These are phyloP conservation scores for Phyllopteryx taeniolatus DNA, from an alignment of 2,113 vertebrate species.

Conservation along the genomic window DNA sequence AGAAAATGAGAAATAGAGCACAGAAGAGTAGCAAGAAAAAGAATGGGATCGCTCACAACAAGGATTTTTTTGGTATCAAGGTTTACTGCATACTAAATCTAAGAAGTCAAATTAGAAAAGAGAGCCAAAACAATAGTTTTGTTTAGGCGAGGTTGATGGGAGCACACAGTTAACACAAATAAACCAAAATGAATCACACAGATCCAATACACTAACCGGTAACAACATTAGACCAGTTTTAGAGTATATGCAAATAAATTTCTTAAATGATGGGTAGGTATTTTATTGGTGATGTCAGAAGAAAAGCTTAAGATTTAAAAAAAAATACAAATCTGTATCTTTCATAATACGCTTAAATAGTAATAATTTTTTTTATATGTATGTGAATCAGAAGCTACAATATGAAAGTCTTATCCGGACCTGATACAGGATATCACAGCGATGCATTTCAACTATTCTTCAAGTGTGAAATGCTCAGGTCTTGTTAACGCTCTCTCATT, in stretches of 20 bases:
- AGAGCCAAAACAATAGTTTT: slow-evolving; percentile 15
- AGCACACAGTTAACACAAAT: neutral
- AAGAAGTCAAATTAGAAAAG: slow-evolving; percentile 12
- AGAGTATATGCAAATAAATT: neutral
- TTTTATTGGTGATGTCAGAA: too few relatives aligned
- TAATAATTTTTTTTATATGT: too few relatives aligned
- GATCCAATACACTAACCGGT: neutral
- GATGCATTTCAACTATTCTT: neutral
- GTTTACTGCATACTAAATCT: slow-evolving; percentile 19
- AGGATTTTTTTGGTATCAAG: slow-evolving; percentile 10
- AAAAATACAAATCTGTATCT: too few relatives aligned
- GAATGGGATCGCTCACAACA: slow-evolving; percentile 22
- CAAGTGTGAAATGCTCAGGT: neutral
- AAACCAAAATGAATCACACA: neutral
- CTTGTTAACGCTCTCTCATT: neutral
- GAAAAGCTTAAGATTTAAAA: too few relatives aligned
- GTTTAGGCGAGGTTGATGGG: neutral
- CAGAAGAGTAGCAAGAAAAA: slow-evolving; percentile 36
- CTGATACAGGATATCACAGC: too few relatives aligned
- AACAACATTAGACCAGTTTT: neutral
- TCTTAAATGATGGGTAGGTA: neutral
- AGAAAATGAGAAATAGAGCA: slow-evolving; percentile 38
- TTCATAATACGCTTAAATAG: too few relatives aligned
- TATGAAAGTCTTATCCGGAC: too few relatives aligned
- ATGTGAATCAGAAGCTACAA: too few relatives aligned